Evolutionary conservation across 2,797 vertebrate species (phyloP).

Genomic region (Synanceia verrucosa): DNA sequence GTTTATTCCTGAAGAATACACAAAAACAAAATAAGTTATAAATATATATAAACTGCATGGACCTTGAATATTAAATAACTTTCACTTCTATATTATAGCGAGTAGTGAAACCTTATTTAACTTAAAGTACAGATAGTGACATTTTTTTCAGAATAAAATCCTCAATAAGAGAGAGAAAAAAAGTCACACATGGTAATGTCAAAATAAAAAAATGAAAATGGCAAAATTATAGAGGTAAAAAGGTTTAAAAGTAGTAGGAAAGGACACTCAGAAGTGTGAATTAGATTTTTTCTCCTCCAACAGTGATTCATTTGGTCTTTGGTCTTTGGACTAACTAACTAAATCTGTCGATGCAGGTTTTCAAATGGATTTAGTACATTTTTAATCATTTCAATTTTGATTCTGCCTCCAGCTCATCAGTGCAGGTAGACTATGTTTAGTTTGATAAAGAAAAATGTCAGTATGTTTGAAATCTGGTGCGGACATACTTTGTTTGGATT

Average conservation of each 20-base stretch:
- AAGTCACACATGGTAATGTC: not conserved
- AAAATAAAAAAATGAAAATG: conserved; percentile 1
- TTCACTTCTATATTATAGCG: not conserved
- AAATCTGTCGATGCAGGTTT: too few species aligned
- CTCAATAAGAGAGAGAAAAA: too few species aligned
- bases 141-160: not conserved
- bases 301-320: conserved; percentile 24
- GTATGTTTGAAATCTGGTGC: too few species aligned
- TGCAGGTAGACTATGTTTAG: too few species aligned
- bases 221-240: not conserved
- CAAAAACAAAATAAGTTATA: too few species aligned
- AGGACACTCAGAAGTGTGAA: conserved; percentile 12
- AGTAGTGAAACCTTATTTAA: not conserved
- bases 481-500: too few species aligned
- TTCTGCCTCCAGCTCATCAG: too few species aligned
- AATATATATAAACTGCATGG: too few species aligned
- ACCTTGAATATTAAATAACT: not conserved
- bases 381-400: not conserved
- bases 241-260: conserved; percentile 14
- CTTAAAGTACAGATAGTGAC: not conserved
- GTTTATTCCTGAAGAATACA: too few species aligned
- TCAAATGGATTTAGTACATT: not conserved
- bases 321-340: conserved; percentile 5
- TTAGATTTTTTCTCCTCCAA: conserved; percentile 9
- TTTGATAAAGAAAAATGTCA: too few species aligned